A percentile compares a stretch with the other conserved stretches of the same genome.
Evolutionary conservation across 2,113 vertebrate genomes (phyloP).

Genomic region (Ailuropoda melanoleuca): DNA sequence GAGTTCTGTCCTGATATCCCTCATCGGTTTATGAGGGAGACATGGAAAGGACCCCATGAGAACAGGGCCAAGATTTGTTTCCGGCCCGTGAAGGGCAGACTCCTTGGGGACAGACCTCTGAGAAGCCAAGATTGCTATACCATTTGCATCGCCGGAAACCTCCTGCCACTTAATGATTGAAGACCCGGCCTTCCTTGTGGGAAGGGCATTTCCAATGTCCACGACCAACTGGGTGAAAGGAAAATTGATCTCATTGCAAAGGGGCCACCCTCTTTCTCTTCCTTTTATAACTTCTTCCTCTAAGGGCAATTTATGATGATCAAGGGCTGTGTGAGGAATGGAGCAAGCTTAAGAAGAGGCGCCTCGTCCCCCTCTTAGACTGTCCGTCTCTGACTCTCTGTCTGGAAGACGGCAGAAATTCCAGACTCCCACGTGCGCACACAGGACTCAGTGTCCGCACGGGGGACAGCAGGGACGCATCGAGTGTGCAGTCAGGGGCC

Average conservation of each 20-base stretch:
- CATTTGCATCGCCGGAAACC: neutral
- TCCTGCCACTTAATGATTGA: neutral
- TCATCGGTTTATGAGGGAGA: neutral
- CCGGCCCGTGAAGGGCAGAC: neutral
- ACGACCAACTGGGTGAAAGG: neutral
- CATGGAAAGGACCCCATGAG: neutral
- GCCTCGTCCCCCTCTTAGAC: neutral
- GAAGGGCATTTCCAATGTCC: neutral
- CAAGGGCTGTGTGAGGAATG: neutral
- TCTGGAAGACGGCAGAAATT: neutral
- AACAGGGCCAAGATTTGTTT: neutral
- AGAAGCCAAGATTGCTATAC: neutral
- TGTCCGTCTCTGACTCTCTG: neutral
- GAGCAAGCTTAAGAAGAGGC: neutral
- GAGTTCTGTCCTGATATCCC: neutral
- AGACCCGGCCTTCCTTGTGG: neutral
- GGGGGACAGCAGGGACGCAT: neutral
- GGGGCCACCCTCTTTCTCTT: neutral
- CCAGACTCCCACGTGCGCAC: too few species aligned
- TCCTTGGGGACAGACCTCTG: neutral
- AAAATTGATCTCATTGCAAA: neutral
- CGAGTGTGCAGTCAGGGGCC: neutral
- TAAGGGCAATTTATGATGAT: neutral
- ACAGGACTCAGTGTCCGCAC: fast-evolving
- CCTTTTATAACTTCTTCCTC: neutral